These are phyloP conservation scores for Salarias fasciatus DNA, from an alignment of 2,797 vertebrate species.

Conservation along the genomic window DNA sequence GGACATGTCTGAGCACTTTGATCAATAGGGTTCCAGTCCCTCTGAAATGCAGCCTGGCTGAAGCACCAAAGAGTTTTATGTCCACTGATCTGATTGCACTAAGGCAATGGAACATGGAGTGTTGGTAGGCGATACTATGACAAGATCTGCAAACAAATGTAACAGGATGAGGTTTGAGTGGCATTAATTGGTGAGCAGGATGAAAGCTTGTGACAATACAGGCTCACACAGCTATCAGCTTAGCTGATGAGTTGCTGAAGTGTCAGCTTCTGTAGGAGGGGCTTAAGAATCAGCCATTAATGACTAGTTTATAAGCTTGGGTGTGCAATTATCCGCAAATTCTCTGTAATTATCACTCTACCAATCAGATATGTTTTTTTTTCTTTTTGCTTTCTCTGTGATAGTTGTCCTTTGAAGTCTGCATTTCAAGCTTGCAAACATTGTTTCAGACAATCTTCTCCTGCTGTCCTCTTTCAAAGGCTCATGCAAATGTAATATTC, in stretches of 20 bases:
- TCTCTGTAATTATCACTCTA: constrained; percentile 32
- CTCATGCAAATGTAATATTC: neutral
- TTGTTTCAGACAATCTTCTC: neutral
- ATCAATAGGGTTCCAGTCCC: constrained; percentile 72
- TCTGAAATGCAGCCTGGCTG: constrained; percentile 71
- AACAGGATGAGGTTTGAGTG: constrained; percentile 57
- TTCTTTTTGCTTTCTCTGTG: neutral
- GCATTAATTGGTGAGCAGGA: constrained; percentile 66
- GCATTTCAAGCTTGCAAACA: constrained; percentile 8
- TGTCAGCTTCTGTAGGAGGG: constrained; percentile 29
- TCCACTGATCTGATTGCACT: constrained; percentile 62
- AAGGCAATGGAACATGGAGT: constrained; percentile 38
- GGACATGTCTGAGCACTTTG: constrained; percentile 73
- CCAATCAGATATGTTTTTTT: constrained; percentile 6
- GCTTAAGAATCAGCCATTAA: constrained; percentile 33
- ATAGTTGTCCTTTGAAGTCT: constrained; percentile 2
- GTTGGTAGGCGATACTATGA: constrained; percentile 37
- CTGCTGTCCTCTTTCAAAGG: neutral
- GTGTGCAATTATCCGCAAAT: constrained; percentile 19
- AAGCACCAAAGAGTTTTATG: constrained; percentile 60
- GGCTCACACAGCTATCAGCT: constrained; percentile 39
- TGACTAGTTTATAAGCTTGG: constrained; percentile 35
- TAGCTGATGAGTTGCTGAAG: constrained; percentile 47
- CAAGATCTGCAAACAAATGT: constrained; percentile 45
- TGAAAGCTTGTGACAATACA: constrained; percentile 53